These are phyloP conservation scores for Charaxes varanes DNA, from an alignment of 1,140 invertebrate genomes.

Conservation along the genomic window DNA sequence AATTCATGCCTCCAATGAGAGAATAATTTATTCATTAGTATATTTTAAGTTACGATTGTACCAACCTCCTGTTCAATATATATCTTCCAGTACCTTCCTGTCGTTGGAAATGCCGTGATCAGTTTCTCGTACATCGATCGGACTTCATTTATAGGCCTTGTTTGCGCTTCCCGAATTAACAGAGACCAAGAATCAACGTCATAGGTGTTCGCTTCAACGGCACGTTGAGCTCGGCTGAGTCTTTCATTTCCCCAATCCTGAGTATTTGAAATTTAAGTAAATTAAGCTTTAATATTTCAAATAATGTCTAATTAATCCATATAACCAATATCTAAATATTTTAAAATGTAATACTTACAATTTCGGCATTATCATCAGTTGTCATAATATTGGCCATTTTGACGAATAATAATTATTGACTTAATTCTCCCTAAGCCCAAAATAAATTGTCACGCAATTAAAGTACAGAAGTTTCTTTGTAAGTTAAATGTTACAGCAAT, in stretches of 20 bases:
- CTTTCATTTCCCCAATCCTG: conserved; percentile 93
- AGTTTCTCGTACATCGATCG: conserved; percentile 94
- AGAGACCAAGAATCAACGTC: conserved; percentile 98
- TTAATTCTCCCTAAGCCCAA: not conserved
- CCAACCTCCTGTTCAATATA: conserved; percentile 98
- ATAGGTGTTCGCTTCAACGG: conserved; percentile 89
- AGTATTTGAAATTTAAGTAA: conserved; percentile 1
- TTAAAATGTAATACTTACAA: conserved; percentile 29
- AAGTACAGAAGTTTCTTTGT: not conserved
- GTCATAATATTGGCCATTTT: conserved; percentile 3
- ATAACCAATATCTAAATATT: not conserved
- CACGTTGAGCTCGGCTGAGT: conserved; percentile 84
- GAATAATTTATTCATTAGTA: no score
- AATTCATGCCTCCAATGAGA: no score
- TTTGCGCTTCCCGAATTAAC: conserved; percentile 93
- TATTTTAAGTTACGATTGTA: conserved; percentile 4
- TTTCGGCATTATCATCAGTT: conserved; percentile 40
- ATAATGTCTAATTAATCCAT: no score
- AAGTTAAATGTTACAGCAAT: not conserved
- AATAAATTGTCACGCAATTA: not conserved
- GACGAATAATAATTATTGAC: not conserved
- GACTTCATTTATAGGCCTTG: conserved; percentile 92
- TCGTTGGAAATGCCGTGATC: conserved; percentile 94
- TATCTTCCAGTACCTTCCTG: conserved; percentile 98
- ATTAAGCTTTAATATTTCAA: not conserved